phyloP scores from a whole-genome alignment of 64 coral and sea anemone genomes.

The Stichodactyla helianthus region DNA sequence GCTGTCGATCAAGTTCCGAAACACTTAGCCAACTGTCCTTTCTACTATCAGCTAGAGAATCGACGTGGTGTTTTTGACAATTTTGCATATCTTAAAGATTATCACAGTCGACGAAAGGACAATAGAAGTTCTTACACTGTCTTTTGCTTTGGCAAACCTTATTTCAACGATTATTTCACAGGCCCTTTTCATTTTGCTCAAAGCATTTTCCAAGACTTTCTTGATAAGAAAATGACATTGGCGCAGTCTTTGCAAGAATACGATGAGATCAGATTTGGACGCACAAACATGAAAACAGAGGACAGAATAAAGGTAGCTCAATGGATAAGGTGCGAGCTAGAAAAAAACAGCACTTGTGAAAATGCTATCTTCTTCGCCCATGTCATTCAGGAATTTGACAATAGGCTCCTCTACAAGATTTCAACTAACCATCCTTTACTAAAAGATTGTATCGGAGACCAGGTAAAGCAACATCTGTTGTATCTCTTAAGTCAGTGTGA shows the following conservation, averaged over 20 bases:
- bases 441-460: neutral
- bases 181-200: neutral
- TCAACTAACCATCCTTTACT: neutral
- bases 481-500: neutral
- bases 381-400: slow-evolving; percentile 7
- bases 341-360: neutral
- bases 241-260: neutral
- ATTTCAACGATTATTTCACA: neutral
- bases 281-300: neutral
- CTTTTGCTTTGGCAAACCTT: neutral
- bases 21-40: neutral
- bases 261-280: neutral
- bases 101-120: neutral
- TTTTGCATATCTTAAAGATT: neutral
- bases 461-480: neutral
- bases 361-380: neutral
- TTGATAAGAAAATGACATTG: neutral
- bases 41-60: neutral
- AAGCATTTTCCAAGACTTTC: neutral
- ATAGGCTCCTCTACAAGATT: neutral
- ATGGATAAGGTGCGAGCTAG: neutral
- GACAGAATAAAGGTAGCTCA: neutral
- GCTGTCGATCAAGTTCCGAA: neutral
- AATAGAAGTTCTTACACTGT: neutral
- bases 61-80: neutral